Conservation (phyloP, 2,797 vertebrate species). For the Gambelia wislizenii region DNA sequence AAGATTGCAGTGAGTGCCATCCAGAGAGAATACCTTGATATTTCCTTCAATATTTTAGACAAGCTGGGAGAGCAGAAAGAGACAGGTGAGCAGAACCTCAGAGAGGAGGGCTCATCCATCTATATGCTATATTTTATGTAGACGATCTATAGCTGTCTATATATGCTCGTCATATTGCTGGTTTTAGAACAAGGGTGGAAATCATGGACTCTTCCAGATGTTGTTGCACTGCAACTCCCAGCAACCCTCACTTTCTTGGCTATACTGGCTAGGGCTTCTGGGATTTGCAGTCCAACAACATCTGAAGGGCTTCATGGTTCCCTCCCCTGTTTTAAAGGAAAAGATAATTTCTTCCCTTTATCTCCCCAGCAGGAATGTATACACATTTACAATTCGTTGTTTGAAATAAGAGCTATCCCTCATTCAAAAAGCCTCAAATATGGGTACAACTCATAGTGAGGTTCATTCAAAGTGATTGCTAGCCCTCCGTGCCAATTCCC, state of each 20-base stretch:
- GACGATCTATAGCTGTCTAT: no score
- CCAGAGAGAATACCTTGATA: constrained; percentile 98
- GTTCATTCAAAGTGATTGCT: neutral
- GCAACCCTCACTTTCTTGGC: no score
- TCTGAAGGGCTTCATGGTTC: no score
- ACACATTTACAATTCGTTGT: neutral
- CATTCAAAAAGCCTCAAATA: neutral
- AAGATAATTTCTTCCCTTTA: neutral
- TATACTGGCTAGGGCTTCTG: no score
- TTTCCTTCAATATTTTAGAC: constrained; percentile 95
- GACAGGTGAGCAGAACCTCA: constrained; percentile 82
- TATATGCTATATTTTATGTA: neutral
- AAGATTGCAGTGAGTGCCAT: constrained; percentile 99
- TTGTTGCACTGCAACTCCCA: no score
- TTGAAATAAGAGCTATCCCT: neutral
- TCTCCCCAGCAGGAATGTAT: neutral
- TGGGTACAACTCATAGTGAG: neutral
- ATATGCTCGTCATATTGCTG: no score
- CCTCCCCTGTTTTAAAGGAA: no score
- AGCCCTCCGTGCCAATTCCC: neutral
- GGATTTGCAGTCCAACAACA: no score
- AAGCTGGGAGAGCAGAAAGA: constrained; percentile 90
- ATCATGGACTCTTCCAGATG: no score
- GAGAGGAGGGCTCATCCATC: no score
- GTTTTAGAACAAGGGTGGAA: no score